Base-by-base conservation (phyloP, 2,113 vertebrate species). In the Paramisgurnus dabryanus region DNA sequence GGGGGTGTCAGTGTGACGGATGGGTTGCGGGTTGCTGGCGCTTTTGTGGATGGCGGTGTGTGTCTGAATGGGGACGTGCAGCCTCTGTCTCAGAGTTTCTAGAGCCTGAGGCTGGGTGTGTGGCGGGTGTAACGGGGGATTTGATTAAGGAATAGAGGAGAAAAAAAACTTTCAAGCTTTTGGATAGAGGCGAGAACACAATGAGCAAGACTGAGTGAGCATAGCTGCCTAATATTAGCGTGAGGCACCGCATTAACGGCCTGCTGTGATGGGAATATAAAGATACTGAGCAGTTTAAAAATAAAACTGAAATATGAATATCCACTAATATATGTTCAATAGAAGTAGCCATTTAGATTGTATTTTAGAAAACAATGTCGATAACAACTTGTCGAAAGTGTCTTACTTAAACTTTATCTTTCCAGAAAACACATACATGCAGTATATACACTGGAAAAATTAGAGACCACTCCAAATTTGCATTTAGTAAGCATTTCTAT, bases 41-140 rank as follows among this genome's bases (percentile, higher is more conserved):
- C 82, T 86, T 84, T 86, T 86, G 82, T 86, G 85, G 85, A 79
- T 78, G 85, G 82, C 58, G 55, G 80, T 84, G 82, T 78, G 80
- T 40, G 82, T 60, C 67, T 86, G 80, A 82, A 84, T 86, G 57
- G 82, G 80, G 80, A 84, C 82, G 82, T 84, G 82, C 80, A 78
- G 80, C 85, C 80, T 77, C 76, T 78, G 39, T 49, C 77, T 74
- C 72, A 63, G 65, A 45, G 70, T 69, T 80, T 74, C 65, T 61
- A 65, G 61, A 83, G 76, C 61, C 67, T 64, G 58, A 34, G 68
- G 79, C 73, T 82, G 67, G 76, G 72, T 80, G 78, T 81, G 65
- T 34, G 39, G 45, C 27, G 79, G 76, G 66, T 43, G 77, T 17
- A 55, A 80, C 0, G 66, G 82, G 85, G 82, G 80, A 82, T 82